Conservation (phyloP, 2,888 invertebrate species). For the Phaonia tiefii region DNA sequence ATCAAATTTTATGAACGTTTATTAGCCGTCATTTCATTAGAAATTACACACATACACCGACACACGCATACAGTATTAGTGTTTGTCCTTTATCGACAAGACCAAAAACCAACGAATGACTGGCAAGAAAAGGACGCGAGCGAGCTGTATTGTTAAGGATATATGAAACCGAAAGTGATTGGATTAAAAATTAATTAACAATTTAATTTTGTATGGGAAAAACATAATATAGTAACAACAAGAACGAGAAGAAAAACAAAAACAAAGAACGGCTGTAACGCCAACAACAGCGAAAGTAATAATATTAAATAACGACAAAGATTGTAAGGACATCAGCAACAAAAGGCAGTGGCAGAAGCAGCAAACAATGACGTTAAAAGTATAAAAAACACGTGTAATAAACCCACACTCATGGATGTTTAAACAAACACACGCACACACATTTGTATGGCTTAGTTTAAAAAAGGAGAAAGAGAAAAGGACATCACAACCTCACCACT, state of each 20-base stretch:
- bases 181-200: constrained; percentile 60
- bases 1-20: constrained; percentile 23
- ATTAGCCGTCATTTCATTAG: constrained; percentile 33
- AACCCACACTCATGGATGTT: constrained; percentile 33
- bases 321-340: background rate
- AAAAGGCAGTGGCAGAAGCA: constrained; percentile 11
- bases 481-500: constrained; percentile 1
- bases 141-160: background rate
- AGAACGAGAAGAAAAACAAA: constrained; percentile 20
- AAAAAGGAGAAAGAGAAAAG: background rate
- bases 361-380: constrained; percentile 34
- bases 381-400: constrained; percentile 48
- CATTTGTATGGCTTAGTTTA: background rate
- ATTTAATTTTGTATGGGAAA: constrained; percentile 53
- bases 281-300: constrained; percentile 24
- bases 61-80: background rate
- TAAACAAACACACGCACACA: constrained; percentile 15
- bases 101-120: background rate
- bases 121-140: background rate
- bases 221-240: too few species aligned
- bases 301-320: constrained; percentile 1
- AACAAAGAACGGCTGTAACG: constrained; percentile 37
- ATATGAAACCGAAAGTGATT: constrained; percentile 12
- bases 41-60: background rate
- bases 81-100: background rate